These are phyloP conservation scores for Hirtodrosophila cameraria DNA, from an alignment of 2,888 invertebrate genomes.

Conservation along the genomic window DNA sequence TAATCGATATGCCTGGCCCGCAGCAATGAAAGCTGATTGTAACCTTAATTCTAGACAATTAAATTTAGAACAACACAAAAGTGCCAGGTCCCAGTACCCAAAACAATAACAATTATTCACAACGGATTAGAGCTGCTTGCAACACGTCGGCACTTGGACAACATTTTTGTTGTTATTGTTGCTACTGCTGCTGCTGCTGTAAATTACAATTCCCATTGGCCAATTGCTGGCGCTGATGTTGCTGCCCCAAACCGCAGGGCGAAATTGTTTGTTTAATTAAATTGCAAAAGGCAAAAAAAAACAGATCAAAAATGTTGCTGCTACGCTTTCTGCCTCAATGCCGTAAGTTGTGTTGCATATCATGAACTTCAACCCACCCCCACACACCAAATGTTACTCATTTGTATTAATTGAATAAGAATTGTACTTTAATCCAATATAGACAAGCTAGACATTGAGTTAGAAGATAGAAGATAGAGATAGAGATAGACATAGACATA, in stretches of 20 bases:
- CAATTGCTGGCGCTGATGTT: slow-evolving; percentile 27
- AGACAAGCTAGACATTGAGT: too few relatives aligned
- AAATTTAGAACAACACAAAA: slow-evolving; percentile 52
- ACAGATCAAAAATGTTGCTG: slow-evolving; percentile 16
- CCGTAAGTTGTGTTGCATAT: slow-evolving; percentile 30
- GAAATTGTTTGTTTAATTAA: slow-evolving; percentile 76
- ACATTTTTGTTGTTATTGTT: slow-evolving; percentile 60
- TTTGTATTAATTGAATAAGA: slow-evolving; percentile 75
- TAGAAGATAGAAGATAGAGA: too few relatives aligned
- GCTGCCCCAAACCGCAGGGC: slow-evolving; percentile 55
- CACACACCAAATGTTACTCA: slow-evolving; percentile 30
- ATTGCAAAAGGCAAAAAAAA: slow-evolving; percentile 55
- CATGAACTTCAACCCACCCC: slow-evolving; percentile 2
- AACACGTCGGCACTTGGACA: slow-evolving; percentile 71
- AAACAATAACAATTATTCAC: slow-evolving; percentile 79
- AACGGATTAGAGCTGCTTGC: slow-evolving; percentile 73
- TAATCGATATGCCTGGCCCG: slow-evolving; percentile 51
- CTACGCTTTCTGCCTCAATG: slow-evolving; percentile 8
- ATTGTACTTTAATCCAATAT: slow-evolving; percentile 56
- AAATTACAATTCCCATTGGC: slow-evolving; percentile 74
- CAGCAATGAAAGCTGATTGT: slow-evolving; percentile 9
- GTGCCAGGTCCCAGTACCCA: slow-evolving; percentile 30
- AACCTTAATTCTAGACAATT: slow-evolving; percentile 43
- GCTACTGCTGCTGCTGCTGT: slow-evolving; percentile 33
- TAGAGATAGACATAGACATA: slow-evolving; percentile 1